Percentiles rank a stretch among this genome's conserved stretches.
phyloP scores from a whole-genome alignment of 2,113 vertebrate species.

The Thalassarche chlororhynchos region DNA sequence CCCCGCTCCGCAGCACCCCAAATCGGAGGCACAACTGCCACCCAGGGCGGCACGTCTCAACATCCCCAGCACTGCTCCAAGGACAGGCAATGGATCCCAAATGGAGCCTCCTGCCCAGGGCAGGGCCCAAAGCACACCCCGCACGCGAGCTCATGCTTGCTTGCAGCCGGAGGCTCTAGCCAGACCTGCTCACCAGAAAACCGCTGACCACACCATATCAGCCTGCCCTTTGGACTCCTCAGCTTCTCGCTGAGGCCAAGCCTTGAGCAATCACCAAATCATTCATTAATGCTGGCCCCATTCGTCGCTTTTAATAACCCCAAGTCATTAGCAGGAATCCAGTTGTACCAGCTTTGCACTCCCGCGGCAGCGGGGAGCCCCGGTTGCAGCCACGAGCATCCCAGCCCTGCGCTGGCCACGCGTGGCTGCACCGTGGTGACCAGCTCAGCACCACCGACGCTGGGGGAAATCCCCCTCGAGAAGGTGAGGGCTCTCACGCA shows the following conservation, averaged over 20 bases:
- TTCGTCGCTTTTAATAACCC: not conserved
- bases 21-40: not conserved
- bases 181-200: accelerated
- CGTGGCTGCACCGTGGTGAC: accelerated
- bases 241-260: not conserved
- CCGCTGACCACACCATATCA: not conserved
- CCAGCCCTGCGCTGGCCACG: not conserved
- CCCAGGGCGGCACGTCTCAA: accelerated
- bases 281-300: accelerated
- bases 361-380: not conserved
- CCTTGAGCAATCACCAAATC: conserved; percentile 7
- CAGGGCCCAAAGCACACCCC: not conserved
- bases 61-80: accelerated
- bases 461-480: accelerated
- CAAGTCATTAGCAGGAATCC: not conserved
- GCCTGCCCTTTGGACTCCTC: not conserved
- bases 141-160: accelerated
- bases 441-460: accelerated
- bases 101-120: accelerated
- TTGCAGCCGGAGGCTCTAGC: not conserved
- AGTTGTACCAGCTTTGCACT: not conserved
- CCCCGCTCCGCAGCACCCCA: accelerated
- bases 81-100: not conserved
- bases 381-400: not conserved
- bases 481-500: not conserved